phyloP scores from a whole-genome alignment of 2,113 vertebrate genomes.

The Syngnathus typhle region DNA sequence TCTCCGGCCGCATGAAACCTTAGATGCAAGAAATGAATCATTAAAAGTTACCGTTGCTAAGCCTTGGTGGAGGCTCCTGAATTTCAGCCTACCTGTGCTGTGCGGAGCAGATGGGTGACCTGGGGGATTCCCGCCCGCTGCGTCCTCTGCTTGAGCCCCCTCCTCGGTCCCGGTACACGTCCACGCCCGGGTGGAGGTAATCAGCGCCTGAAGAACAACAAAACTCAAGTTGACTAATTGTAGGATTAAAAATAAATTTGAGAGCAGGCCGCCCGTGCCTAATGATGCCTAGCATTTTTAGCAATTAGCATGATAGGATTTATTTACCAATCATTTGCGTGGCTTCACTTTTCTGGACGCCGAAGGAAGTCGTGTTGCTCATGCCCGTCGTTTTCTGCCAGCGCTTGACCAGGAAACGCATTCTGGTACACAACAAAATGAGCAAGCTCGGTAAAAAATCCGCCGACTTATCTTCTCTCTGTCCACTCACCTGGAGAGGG shows the following conservation, averaged over 20 bases:
- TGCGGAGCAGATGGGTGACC: constrained; percentile 72
- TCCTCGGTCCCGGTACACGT: constrained; percentile 78
- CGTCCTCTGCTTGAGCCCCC: constrained; percentile 71
- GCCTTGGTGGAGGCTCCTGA: neutral
- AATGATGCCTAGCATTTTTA: no score
- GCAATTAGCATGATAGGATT: neutral
- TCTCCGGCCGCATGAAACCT: constrained; percentile 76
- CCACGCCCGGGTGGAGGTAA: constrained; percentile 73
- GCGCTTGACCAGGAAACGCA: constrained; percentile 90
- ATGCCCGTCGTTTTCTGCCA: constrained; percentile 84
- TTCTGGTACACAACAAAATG: constrained; percentile 64
- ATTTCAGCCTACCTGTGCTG: constrained; percentile 68
- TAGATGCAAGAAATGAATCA: neutral
- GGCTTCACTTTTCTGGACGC: constrained; percentile 75
- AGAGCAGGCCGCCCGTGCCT: no score
- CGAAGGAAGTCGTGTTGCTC: constrained; percentile 44
- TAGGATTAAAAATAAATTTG: neutral
- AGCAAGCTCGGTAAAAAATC: neutral
- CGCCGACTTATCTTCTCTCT: neutral
- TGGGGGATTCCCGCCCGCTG: constrained; percentile 79
- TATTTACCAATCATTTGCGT: constrained; percentile 73
- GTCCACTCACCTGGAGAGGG: constrained; percentile 79
- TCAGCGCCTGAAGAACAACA: constrained; percentile 68
- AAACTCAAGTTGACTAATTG: neutral
- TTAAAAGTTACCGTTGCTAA: neutral